Evolutionary conservation across 2,888 invertebrate species (phyloP).

Genomic region (Melanotus villosus): DNA sequence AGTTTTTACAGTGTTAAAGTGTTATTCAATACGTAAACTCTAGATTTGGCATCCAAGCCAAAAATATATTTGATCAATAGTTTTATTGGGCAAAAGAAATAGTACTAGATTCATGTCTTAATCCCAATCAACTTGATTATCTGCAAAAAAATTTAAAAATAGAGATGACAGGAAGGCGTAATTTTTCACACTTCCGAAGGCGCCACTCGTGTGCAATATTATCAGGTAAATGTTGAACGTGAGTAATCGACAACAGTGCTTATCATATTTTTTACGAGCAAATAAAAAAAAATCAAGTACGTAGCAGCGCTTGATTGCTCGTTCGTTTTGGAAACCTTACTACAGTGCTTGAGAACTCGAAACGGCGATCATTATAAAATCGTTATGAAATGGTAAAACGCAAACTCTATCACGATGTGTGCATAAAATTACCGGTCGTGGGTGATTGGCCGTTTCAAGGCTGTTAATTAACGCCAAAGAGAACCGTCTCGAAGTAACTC

Average conservation of each 20-base stretch:
- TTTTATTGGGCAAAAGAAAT: too few species aligned
- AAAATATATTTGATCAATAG: too few species aligned
- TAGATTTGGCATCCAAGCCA: too few species aligned
- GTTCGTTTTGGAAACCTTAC: neutral
- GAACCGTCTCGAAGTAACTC: neutral
- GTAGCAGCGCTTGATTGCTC: neutral
- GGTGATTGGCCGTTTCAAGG: constrained; percentile 57
- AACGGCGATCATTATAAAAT: constrained; percentile 24
- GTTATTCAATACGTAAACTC: too few species aligned
- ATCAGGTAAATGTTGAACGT: constrained; percentile 9
- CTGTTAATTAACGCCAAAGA: constrained; percentile 44
- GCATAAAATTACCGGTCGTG: constrained; percentile 44
- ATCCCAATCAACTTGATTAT: too few species aligned
- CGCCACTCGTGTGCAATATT: constrained; percentile 17
- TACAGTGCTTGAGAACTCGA: constrained; percentile 1
- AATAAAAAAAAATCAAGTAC: constrained; percentile 7
- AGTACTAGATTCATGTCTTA: too few species aligned
- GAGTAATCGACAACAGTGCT: neutral
- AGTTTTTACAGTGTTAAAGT: too few species aligned
- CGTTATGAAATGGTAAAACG: constrained; percentile 30
- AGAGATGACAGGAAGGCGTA: constrained; percentile 4
- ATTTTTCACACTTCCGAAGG: constrained; percentile 26
- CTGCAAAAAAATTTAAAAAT: constrained; percentile 12
- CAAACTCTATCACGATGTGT: constrained; percentile 27
- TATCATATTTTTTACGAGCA: constrained; percentile 10